Conservation (phyloP, 2,113 vertebrate genomes). For the Aspidoscelis tigris region DNA sequence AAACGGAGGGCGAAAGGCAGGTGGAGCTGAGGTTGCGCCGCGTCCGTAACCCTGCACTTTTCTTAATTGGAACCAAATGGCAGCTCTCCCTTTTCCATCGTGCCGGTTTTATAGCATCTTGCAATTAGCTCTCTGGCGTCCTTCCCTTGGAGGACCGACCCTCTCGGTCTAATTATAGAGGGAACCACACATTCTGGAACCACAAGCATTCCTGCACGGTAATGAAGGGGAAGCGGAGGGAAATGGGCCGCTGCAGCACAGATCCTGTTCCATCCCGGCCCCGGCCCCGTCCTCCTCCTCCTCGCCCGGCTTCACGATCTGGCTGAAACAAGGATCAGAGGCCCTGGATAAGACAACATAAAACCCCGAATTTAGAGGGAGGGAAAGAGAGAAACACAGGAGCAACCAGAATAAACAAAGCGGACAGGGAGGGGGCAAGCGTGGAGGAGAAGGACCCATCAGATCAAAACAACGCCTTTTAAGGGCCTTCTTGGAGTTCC, state of each 20-base stretch:
- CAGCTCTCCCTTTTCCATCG: not conserved
- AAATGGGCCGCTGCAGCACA: not conserved
- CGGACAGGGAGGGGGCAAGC: not conserved
- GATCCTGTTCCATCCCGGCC: not conserved
- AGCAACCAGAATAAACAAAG: not conserved
- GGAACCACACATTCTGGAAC: conserved; percentile 8
- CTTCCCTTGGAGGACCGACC: conserved; percentile 47
- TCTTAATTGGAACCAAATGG: conserved; percentile 50
- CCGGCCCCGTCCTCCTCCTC: too few species aligned
- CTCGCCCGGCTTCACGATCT: not conserved
- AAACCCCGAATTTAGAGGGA: not conserved
- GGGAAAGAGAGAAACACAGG: not conserved
- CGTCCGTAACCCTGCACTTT: conserved; percentile 37
- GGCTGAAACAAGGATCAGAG: conserved; percentile 34
- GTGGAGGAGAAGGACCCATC: not conserved
- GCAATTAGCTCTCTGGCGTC: conserved; percentile 48
- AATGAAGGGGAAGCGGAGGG: not conserved
- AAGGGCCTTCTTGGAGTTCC: too few species aligned
- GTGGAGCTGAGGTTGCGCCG: not conserved
- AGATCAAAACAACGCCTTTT: too few species aligned
- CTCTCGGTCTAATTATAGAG: conserved; percentile 50
- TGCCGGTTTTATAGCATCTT: conserved; percentile 56
- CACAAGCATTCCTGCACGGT: conserved; percentile 24
- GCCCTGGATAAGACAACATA: conserved; percentile 1
- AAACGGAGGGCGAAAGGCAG: not conserved